Percentiles rank a stretch among this genome's conserved stretches.
Evolutionary conservation across 2,113 vertebrate genomes (phyloP).

Genomic region (Accipiter virgatus): DNA sequence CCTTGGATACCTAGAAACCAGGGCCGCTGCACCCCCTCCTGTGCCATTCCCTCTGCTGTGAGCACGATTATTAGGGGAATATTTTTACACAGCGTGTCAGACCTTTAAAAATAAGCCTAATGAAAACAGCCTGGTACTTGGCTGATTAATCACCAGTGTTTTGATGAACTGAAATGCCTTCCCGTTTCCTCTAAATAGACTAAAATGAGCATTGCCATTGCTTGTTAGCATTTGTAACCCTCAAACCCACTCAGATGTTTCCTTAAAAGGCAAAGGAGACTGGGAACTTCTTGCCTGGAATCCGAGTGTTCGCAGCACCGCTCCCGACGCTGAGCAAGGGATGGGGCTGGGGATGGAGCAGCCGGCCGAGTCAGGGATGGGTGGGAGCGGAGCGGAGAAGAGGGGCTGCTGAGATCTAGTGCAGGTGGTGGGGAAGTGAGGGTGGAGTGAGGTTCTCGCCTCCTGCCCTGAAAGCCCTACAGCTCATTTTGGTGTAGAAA

Average conservation of each 20-base stretch:
- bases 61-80: conserved; percentile 4
- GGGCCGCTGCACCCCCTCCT: background rate
- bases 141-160: conserved; percentile 66
- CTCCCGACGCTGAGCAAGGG: background rate
- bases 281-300: conserved; percentile 63
- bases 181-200: conserved; percentile 73
- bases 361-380: fast-evolving
- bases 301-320: background rate
- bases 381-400: background rate
- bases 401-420: background rate
- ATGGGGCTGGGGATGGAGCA: background rate
- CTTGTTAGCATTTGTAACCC: conserved; percentile 43
- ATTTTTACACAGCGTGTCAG: conserved; percentile 44
- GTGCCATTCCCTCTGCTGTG: background rate
- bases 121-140: conserved; percentile 60
- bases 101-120: conserved; percentile 70
- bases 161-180: conserved; percentile 66
- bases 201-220: conserved; percentile 53
- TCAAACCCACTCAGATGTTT: conserved; percentile 58
- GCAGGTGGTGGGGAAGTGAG: background rate
- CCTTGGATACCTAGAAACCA: background rate
- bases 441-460: background rate
- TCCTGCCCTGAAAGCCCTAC: background rate
- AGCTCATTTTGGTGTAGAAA: background rate
- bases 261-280: conserved; percentile 81